Evolutionary conservation across 2,113 vertebrate species (phyloP).

Genomic region (Calyptomena viridis): DNA sequence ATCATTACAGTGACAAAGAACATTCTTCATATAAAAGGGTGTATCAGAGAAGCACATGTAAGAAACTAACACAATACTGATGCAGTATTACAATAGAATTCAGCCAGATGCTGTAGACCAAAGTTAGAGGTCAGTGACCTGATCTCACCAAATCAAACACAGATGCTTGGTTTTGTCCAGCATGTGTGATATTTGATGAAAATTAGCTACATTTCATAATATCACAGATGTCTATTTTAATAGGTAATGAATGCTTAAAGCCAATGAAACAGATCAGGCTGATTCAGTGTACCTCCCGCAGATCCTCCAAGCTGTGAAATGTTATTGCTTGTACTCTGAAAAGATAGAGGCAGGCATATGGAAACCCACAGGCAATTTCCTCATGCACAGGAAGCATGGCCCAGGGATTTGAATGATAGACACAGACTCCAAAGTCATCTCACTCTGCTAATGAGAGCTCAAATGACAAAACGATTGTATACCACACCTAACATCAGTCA

Average conservation of each 20-base stretch:
- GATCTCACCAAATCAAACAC: not conserved
- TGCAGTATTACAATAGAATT: not conserved
- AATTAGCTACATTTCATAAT: not conserved
- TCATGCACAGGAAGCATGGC: not conserved
- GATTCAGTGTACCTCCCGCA: not conserved
- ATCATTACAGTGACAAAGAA: not conserved
- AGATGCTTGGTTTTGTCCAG: not conserved
- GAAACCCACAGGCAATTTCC: not conserved
- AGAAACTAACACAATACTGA: not conserved
- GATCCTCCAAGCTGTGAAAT: not conserved
- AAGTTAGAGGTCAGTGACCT: not conserved
- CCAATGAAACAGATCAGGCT: not conserved
- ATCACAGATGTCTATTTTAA: not conserved
- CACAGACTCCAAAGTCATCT: not conserved
- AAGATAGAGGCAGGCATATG: not conserved
- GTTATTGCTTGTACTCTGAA: not conserved
- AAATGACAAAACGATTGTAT: not conserved
- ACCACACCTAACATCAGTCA: not conserved
- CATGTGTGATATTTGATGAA: not conserved
- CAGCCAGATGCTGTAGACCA: not conserved
- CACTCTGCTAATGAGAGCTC: not conserved
- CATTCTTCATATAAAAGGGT: not conserved
- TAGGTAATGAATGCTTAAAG: not conserved
- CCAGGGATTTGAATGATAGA: not conserved
- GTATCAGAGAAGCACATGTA: not conserved